Base-by-base conservation (phyloP, 2,113 vertebrate species). In the Eudyptes chrysolophus region DNA sequence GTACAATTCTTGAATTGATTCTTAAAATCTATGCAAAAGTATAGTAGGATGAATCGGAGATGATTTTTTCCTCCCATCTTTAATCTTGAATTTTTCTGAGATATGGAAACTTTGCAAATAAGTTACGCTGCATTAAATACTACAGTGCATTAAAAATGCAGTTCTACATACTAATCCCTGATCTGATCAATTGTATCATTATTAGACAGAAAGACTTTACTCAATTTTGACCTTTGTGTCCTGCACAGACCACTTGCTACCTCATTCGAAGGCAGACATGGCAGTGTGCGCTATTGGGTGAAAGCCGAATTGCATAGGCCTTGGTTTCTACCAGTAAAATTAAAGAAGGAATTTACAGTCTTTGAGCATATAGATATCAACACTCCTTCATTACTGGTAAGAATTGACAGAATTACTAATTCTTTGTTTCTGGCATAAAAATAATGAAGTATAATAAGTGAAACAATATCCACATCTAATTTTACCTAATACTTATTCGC, bases 361-460 rank as follows among this genome's bases (percentile, higher is more conserved):
- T 99, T 99, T 99, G 99, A 99, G 97, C 99, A 99, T 99, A 99
- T 99, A 98, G 99, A 99, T 99, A 99, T 99, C 98, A 99, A 99
- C 99, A 99, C 99, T 99, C 99, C 99, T 98, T 99, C 99, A 98
- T 99, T 99, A 99, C 98, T 99, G 99, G 99, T 99, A 98, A 98
- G 99, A 98, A 97, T 64, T 97, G 96, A 98, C 75, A 96, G 88
- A 97, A 90, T 92, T 98, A 84, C 69, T 98, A 72, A 91, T 96
- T 97, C 72, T 96, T 98, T 95, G 36, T 97, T 97, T 96, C 96
- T 97, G 96, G 70, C 93, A 94, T 97, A 94, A 91, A 94, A 97
- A 97, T 94, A 90, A 81, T 48, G 10, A 96, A 95, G 60, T 94
- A 95, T 85, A 95, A 69, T 95, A 60, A 77, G 40, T 92, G 93